Conservation (phyloP, 2,113 vertebrate genomes). For the Picathartes gymnocephalus region DNA sequence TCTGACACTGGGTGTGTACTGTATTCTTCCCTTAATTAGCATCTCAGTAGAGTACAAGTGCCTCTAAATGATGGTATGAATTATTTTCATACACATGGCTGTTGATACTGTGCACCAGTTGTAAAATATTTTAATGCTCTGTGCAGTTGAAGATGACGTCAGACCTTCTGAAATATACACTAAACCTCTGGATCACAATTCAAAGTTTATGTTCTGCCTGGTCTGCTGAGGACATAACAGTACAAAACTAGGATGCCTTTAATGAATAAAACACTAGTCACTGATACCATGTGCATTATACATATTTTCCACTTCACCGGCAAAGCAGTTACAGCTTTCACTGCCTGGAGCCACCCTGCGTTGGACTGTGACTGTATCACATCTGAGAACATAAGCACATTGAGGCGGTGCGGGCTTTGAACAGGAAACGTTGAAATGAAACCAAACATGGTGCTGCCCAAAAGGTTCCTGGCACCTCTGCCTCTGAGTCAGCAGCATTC, state of each 20-base stretch:
- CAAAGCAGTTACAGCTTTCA: constrained; percentile 24
- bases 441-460: not conserved
- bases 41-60: not conserved
- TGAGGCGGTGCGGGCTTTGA: not conserved
- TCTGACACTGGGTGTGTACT: not conserved
- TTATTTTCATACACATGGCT: not conserved
- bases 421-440: not conserved
- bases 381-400: not conserved
- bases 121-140: not conserved
- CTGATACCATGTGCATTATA: constrained; percentile 29
- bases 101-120: not conserved
- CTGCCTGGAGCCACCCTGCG: constrained; percentile 10
- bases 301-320: constrained; percentile 37
- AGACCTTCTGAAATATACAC: not conserved
- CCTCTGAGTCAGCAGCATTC: constrained; percentile 16
- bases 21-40: not conserved
- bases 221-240: not conserved
- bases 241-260: constrained; percentile 43
- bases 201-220: constrained; percentile 37
- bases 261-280: constrained; percentile 61
- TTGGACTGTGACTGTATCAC: not conserved
- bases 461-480: not conserved
- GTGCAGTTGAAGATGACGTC: not conserved
- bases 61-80: not conserved
- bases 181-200: not conserved